Conservation (phyloP, 1,140 invertebrate species). For the Leucophenga varia region DNA sequence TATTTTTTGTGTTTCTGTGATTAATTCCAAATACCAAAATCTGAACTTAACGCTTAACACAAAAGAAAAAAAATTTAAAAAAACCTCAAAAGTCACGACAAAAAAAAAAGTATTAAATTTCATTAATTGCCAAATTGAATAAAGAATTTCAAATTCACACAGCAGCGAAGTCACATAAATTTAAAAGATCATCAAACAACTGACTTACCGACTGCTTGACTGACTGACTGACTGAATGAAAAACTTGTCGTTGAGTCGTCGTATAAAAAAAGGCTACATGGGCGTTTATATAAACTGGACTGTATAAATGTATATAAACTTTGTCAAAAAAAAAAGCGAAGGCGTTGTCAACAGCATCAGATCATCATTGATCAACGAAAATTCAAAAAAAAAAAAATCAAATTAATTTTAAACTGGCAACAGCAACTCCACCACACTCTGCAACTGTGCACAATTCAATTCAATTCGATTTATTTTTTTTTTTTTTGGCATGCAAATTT, state of each 20-base stretch:
- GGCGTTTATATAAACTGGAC: constrained; percentile 37
- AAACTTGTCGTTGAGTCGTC: neutral
- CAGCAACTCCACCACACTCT: no score
- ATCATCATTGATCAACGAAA: neutral
- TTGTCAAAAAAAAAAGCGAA: constrained; percentile 18
- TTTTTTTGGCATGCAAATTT: neutral
- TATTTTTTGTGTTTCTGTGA: constrained; percentile 1
- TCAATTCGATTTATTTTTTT: no score
- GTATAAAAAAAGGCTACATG: neutral
- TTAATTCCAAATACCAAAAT: neutral
- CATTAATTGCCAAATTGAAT: constrained; percentile 48
- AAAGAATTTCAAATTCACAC: constrained; percentile 35
- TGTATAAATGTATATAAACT: no score
- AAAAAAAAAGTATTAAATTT: constrained; percentile 48
- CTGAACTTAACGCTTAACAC: neutral
- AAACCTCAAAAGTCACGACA: neutral
- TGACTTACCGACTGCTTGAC: neutral
- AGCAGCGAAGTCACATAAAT: constrained; percentile 49
- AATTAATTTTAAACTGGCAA: no score
- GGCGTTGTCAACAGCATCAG: constrained; percentile 34
- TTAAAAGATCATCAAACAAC: constrained; percentile 21
- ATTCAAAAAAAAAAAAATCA: no score
- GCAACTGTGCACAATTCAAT: no score
- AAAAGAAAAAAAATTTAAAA: neutral
- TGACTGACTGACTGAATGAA: neutral